Base-by-base conservation (phyloP, 2,113 vertebrate species). In the Dipodomys spectabilis region DNA sequence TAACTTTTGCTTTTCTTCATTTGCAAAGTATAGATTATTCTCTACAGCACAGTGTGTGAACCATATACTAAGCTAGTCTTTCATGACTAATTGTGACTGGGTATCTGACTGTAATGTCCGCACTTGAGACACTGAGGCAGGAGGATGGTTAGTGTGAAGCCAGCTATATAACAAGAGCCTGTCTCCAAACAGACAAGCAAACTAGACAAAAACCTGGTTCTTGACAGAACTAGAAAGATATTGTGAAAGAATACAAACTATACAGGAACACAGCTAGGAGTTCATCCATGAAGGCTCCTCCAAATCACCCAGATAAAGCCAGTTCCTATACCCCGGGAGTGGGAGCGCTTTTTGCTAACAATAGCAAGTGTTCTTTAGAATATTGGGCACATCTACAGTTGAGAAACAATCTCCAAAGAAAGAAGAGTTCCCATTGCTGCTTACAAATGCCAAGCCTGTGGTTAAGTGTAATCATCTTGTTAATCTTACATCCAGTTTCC, bases 391-490 rank as follows among this genome's bases (percentile, higher is more conserved):
- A 19, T 22, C 4, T 22, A 67, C 57, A 0, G 5, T 39, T 7
- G n/a, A 83, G 53, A 49, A 77, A 57, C 3, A 65, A 65, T 77
- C 89, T 53, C 30, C 39, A 62, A 83, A 69, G 19, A 65, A 39
- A 91, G n/a, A 73, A 44, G 8, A 92, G 60, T 45, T 74, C 16
- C 35, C 10, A 7, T 27, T 71, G 44, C 18, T 88, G 13, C 12
- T 82, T 2, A 0, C 2, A 75, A 95, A 94, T 32, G 23, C 60
- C 80, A 57, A 75, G 45, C 11, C 72, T 62, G 78, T 13, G 13
- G 23, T 72, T 86, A 87, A 88, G 53, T 71, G 6, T 77, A 73
- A 87, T 86, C 8, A 87, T 86, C 8, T 16, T 92, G 25, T 86
- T 69, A 65, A 35, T 60, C 73, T 69, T 84, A 20, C 35, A 71